A percentile compares a stretch with the other conserved stretches of the same genome.
Evolutionary conservation across 2,797 vertebrate species (phyloP).

Genomic region (Masticophis lateralis): DNA sequence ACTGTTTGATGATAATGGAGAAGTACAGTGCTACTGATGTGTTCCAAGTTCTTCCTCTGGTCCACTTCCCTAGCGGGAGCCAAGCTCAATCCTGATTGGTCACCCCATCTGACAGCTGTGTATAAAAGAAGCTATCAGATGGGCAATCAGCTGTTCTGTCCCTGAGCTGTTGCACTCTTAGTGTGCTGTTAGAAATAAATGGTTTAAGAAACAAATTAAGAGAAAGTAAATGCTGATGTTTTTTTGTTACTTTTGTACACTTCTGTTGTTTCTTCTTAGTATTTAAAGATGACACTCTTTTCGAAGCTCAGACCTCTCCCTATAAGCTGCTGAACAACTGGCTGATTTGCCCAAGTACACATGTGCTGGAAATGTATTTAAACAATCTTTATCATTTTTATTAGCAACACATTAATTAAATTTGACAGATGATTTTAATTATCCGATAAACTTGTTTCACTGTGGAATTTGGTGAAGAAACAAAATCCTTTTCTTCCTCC

Average conservation of each 20-base stretch:
- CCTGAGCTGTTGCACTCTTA: too few species aligned
- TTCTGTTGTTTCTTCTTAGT: conserved; percentile 12
- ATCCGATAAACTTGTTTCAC: background rate
- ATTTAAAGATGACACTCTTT: conserved; percentile 19
- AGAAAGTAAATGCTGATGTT: conserved; percentile 4
- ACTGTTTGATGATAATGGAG: background rate
- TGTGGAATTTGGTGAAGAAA: background rate
- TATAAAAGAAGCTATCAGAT: too few species aligned
- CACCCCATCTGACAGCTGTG: too few species aligned
- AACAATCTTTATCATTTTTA: conserved; percentile 1
- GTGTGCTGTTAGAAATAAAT: too few species aligned
- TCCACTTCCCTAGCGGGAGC: too few species aligned
- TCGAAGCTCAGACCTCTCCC: conserved; percentile 3
- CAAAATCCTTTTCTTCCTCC: background rate
- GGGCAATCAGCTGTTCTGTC: too few species aligned
- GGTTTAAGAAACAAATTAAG: conserved; percentile 13
- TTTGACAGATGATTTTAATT: conserved; percentile 27
- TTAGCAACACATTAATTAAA: background rate
- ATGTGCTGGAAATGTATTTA: conserved; percentile 32
- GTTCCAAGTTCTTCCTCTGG: too few species aligned
- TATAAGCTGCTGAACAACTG: conserved; percentile 16
- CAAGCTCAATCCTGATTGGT: too few species aligned
- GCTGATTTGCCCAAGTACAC: background rate
- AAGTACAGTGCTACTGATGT: background rate
- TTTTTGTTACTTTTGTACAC: background rate